Percentiles rank a stretch among this genome's conserved stretches.
Conservation (phyloP, 1,140 invertebrate species). For the Lycorma delicatula region DNA sequence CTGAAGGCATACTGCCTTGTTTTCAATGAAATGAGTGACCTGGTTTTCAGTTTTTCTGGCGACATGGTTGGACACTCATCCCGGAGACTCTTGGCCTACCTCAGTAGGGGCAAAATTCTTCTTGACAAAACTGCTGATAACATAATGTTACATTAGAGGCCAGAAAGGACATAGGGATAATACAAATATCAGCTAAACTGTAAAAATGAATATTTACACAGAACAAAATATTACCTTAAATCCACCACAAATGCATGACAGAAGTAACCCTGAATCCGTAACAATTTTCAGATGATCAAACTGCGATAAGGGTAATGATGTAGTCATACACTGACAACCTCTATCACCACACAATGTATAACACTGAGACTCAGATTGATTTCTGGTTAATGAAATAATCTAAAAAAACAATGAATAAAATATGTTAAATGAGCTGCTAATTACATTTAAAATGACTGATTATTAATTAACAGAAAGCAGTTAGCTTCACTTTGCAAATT, state of each 20-base stretch:
- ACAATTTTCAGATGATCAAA: conserved; percentile 61
- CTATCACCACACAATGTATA: conserved; percentile 59
- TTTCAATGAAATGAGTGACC: too few species aligned
- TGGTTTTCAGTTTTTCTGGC: too few species aligned
- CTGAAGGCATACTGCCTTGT: too few species aligned
- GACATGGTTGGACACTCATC: too few species aligned
- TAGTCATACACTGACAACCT: conserved; percentile 57
- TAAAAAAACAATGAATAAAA: conserved; percentile 4
- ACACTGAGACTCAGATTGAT: conserved; percentile 41
- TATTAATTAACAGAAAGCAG: too few species aligned
- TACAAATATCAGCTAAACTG: too few species aligned
- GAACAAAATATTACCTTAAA: conserved; percentile 62
- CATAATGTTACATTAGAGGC: background rate
- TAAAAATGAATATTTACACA: too few species aligned
- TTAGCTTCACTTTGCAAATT: too few species aligned
- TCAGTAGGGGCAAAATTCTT: too few species aligned
- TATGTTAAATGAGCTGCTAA: too few species aligned
- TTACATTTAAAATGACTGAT: too few species aligned
- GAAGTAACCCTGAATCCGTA: conserved; percentile 48
- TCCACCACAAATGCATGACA: conserved; percentile 63
- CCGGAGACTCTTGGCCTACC: too few species aligned
- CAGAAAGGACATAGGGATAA: conserved; percentile 3
- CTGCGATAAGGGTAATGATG: conserved; percentile 45
- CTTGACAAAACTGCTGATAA: background rate
- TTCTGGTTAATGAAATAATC: conserved; percentile 25